Base-by-base conservation (phyloP, 1,140 invertebrate genomes). In the Megalonaias nervosa region DNA sequence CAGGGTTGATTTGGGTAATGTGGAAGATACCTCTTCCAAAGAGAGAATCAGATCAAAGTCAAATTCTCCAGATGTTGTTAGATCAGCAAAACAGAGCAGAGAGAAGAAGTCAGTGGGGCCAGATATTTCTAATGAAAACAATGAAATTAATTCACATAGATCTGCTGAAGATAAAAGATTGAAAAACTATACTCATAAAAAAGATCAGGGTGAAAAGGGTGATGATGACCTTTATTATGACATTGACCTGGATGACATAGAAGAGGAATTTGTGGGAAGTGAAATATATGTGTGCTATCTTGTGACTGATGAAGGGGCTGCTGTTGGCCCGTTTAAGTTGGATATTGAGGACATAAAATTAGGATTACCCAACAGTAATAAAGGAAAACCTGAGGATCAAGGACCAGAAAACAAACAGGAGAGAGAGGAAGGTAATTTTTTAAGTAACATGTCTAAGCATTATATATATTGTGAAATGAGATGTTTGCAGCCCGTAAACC, bases 251-350 rank as follows among this genome's bases (percentile, higher is more conserved):
- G 77, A 82, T 74, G 81, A 85, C 62, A 79, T 86, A n/a, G 79
- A 82, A 23, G 69, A 65, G 16, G 84, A 84, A 55, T 82, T 81
- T 56, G 75, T 77, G 57, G 86, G 74, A 26, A 77, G 80, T 13
- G 86, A 85, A 65, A 75, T 82, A 12, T 89, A 89, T 74, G 57
- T 88, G 55, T 86, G 84, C 75, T 88, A 86, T 75, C 58, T 89
- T 55, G 69, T 81, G 65, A 87, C 87, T 19, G 84, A 87, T 26
- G 79, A 79, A 68, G 88, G 87, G 19, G 84, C 71, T 58, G 69
- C 83, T 26, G 81, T 87, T 17, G 88, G 88, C 2, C 88, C 88
- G 6, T 68, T 89, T n/a, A 79, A 73, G 69, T 71, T 89, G 23
- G 87, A 89, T 70, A 86, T 89, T 60, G 81, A 89, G 65, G 83